These are phyloP conservation scores for Benthosema pterotum DNA, from an alignment of 2,797 vertebrate species.

Conservation along the genomic window DNA sequence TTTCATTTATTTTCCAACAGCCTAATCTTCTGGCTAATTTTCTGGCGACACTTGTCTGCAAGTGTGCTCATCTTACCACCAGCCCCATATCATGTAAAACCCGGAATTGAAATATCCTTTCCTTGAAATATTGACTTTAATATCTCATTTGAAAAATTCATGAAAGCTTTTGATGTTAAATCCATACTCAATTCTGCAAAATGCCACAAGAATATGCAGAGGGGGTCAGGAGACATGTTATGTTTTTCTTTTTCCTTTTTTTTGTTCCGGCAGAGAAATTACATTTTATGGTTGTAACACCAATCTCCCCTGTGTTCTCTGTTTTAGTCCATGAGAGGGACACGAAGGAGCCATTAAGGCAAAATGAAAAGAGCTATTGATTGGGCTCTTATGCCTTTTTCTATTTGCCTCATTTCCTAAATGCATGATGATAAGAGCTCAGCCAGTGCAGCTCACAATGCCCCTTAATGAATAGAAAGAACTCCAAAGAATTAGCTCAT, in stretches of 20 bases:
- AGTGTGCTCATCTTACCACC: constrained; percentile 86
- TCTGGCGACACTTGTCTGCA: constrained; percentile 85
- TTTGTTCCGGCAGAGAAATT: constrained; percentile 92
- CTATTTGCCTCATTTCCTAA: constrained; percentile 96
- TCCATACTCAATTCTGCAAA: constrained; percentile 99
- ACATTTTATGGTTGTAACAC: constrained; percentile 94
- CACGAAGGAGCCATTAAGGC: constrained; percentile 91
- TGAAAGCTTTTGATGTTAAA: constrained; percentile 99
- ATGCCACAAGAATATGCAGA: constrained; percentile 99
- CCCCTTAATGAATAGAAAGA: constrained; percentile 94
- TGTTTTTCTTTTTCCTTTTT: constrained; percentile 88
- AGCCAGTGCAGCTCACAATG: constrained; percentile 94
- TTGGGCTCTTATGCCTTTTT: constrained; percentile 97
- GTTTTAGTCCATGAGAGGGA: constrained; percentile 78
- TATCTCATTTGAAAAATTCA: constrained; percentile 99
- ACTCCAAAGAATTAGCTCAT: constrained; percentile 94
- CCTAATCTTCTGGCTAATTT: constrained; percentile 78
- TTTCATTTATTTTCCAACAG: constrained; percentile 62
- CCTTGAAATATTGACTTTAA: constrained; percentile 99
- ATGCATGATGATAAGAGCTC: constrained; percentile 96
- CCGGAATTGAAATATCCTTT: constrained; percentile 96
- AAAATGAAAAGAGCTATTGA: constrained; percentile 99
- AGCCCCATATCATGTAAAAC: constrained; percentile 88
- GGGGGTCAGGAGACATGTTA: constrained; percentile 89
- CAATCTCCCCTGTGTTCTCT: constrained; percentile 94